Percentiles rank a stretch among this genome's conserved stretches.
phyloP scores from a whole-genome alignment of 2,113 vertebrate genomes.

The Pteronura brasiliensis region DNA sequence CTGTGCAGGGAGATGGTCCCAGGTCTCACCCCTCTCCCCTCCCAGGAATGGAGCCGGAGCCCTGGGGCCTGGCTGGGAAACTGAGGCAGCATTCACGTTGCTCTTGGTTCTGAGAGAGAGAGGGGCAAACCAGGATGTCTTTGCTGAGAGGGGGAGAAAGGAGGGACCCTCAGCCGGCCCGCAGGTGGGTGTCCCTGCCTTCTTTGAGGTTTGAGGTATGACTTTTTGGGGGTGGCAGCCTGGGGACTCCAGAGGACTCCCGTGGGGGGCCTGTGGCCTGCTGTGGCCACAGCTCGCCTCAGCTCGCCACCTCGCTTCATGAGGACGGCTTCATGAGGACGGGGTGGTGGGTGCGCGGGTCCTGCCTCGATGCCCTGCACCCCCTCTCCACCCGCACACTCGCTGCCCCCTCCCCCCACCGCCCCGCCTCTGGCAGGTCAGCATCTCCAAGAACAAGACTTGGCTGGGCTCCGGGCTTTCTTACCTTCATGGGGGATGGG shows the following conservation, averaged over 20 bases:
- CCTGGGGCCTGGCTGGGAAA: not conserved
- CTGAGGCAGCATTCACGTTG: not conserved
- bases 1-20: not conserved
- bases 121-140: not conserved
- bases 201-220: not conserved
- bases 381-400: not conserved
- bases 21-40: not conserved
- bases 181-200: not conserved
- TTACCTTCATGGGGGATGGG: constrained; percentile 71
- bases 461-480: constrained; percentile 60
- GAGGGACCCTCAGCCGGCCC: not conserved
- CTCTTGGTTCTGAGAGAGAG: not conserved
- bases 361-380: not conserved
- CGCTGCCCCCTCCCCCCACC: constrained; percentile 31
- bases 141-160: no score
- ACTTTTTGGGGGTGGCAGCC: not conserved
- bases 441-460: constrained; percentile 47
- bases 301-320: constrained; percentile 51
- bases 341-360: constrained; percentile 27
- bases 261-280: not conserved
- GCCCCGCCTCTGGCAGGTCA: constrained; percentile 53
- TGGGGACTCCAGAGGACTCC: not conserved
- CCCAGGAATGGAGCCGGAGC: not conserved
- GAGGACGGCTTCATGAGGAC: not conserved
- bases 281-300: not conserved